Base-by-base conservation (phyloP, 2,113 vertebrate genomes). In the Litocranius walleri region DNA sequence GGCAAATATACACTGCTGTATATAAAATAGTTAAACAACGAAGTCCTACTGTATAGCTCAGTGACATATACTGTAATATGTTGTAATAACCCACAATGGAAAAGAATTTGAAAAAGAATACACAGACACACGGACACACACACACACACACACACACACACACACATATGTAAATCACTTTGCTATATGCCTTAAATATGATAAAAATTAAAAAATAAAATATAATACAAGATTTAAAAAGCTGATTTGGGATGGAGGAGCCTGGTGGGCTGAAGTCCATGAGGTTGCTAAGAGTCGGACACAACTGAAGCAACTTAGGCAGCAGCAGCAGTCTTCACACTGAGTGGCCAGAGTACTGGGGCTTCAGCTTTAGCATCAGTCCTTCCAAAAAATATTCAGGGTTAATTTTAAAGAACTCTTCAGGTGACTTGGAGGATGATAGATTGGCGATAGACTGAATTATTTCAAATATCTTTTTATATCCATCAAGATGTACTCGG, bases 51-150 rank as follows among this genome's bases (percentile, higher is more conserved):
- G n/a, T 21, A 40, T 23, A 23, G n/a, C 67, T 71, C n/a, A 71
- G n/a, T 23, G n/a, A 71, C 67, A 40, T 23, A 23, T 36, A 71
- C 12, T 71, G 17, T 36, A 21, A 23, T 23, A 71, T 23, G 9
- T 36, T 71, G n/a, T 36, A 71, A 36, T 71, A 71, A 36, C 9
- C 19, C n/a, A 71, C 64, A 71, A 36, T 36, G 9, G 64, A 36
- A 71, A 71, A 71, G n/a, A 23, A 71, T 21, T 71, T 71, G 17
- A 23, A 71, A 36, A 71, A 71, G 64, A 71, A 71, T 36, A 36
- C 64, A 21, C 4, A 67, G 1, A n/a, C 16, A 64, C 16, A 64
- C 3, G 8, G 0, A 64, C 3, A 64, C 0, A 64, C 15, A 64
- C 30, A n/a, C 14, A 33, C 30, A 64, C 62, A n/a, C 43, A n/a